Conservation (phyloP, 2,888 invertebrate genomes). For the Salticus scenicus region DNA sequence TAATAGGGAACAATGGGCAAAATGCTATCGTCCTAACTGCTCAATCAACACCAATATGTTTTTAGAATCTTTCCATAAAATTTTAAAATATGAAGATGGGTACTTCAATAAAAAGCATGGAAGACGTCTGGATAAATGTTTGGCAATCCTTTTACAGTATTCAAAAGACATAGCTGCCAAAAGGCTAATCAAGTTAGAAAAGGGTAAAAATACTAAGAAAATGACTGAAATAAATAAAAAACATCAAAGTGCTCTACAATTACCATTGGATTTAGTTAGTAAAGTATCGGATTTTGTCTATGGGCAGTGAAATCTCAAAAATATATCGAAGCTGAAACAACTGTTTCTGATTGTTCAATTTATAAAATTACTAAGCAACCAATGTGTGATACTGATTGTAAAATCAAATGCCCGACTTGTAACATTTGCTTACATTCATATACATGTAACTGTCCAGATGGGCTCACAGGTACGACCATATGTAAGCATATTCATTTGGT, state of each 20-base stretch:
- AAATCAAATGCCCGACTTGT: no score
- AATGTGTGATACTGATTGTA: no score
- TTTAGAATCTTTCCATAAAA: neutral
- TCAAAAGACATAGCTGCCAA: neutral
- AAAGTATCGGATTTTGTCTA: no score
- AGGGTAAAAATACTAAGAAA: conserved; percentile 8
- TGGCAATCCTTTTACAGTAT: neutral
- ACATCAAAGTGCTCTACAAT: neutral
- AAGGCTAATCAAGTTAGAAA: neutral
- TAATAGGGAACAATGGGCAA: neutral
- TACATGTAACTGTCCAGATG: no score
- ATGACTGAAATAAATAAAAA: neutral
- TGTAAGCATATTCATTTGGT: no score
- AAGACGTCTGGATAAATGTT: neutral
- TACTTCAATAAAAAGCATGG: neutral
- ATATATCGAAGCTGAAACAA: no score
- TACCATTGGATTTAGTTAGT: no score
- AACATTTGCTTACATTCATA: no score
- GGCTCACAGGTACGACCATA: no score
- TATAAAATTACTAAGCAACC: no score
- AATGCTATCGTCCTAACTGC: neutral
- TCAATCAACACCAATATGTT: neutral
- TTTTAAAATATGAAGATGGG: neutral
- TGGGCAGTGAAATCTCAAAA: no score
- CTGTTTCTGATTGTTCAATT: no score